Conservation (phyloP, 2,113 vertebrate species). For the Hippoglossus stenolepis region DNA sequence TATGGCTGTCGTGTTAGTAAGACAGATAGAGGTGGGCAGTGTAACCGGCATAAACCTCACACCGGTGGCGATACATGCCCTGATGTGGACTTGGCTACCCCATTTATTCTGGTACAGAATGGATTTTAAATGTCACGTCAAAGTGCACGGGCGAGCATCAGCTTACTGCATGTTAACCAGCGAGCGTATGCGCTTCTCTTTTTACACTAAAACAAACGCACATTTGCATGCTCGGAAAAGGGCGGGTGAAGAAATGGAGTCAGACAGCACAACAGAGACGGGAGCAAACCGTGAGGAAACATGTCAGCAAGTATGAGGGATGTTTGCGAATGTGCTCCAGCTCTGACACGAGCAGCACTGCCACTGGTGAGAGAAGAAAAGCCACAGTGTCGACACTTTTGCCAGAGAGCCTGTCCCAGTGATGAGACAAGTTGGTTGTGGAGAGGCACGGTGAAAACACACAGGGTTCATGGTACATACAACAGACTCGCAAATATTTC, state of each 20-base stretch:
- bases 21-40: slow-evolving; percentile 44
- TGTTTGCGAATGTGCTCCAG: slow-evolving; percentile 26
- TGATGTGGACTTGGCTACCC: slow-evolving; percentile 36
- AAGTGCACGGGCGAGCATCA: slow-evolving; percentile 43
- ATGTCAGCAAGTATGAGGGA: slow-evolving; percentile 44
- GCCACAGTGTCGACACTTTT: slow-evolving; percentile 10
- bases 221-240: slow-evolving; percentile 51
- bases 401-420: slow-evolving; percentile 26
- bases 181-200: slow-evolving; percentile 6
- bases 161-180: slow-evolving; percentile 51
- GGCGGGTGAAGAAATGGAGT: slow-evolving; percentile 43
- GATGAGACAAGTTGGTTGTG: slow-evolving; percentile 40
- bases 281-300: slow-evolving; percentile 47
- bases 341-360: slow-evolving; percentile 36
- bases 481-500: slow-evolving; percentile 22
- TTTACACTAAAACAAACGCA: slow-evolving; percentile 48
- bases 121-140: slow-evolving; percentile 70
- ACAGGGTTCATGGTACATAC: slow-evolving; percentile 17
- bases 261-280: slow-evolving; percentile 37
- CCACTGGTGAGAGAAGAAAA: slow-evolving; percentile 25
- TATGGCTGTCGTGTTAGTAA: slow-evolving; percentile 64
- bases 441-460: slow-evolving; percentile 26
- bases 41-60: slow-evolving; percentile 51
- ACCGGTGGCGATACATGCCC: slow-evolving; percentile 18
- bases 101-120: slow-evolving; percentile 54